Percentiles rank a stretch among this genome's conserved stretches.
Conservation (phyloP, 2,888 invertebrate species). For the Ichneumoninae sp. region DNA sequence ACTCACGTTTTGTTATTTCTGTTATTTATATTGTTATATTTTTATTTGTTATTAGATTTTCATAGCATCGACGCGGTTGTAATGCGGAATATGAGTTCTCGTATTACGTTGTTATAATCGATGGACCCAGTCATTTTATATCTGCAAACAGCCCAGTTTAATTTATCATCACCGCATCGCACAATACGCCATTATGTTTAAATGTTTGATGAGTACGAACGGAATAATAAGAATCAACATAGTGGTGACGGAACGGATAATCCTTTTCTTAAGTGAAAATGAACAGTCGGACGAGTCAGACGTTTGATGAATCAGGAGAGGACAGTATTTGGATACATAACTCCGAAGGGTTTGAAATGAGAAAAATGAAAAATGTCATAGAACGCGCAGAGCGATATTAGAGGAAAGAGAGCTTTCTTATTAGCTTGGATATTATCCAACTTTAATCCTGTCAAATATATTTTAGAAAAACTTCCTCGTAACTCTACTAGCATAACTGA, state of each 20-base stretch:
- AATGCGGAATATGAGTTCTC: constrained; percentile 6
- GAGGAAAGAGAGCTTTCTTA: too few relatives aligned
- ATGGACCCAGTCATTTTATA: constrained; percentile 16
- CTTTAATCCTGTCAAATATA: too few relatives aligned
- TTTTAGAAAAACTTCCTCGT: too few relatives aligned
- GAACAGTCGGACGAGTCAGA: neutral
- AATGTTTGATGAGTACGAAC: neutral
- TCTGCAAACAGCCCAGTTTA: constrained; percentile 1
- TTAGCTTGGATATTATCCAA: too few relatives aligned
- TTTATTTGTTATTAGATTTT: neutral
- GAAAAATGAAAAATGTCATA: neutral
- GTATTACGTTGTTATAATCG: constrained; percentile 25
- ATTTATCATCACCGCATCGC: neutral
- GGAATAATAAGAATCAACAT: neutral
- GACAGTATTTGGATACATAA: neutral
- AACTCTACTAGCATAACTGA: too few relatives aligned
- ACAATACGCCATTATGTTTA: neutral
- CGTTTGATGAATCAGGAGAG: neutral
- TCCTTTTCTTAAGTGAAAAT: neutral
- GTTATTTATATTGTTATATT: constrained; percentile 12
- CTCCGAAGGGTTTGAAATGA: neutral
- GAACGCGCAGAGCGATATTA: too few relatives aligned
- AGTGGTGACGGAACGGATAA: neutral
- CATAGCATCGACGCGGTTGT: constrained; percentile 3
- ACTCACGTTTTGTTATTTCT: constrained; percentile 28